Base-by-base conservation (phyloP, 1,140 invertebrate genomes). In the Drosophila santomea region DNA sequence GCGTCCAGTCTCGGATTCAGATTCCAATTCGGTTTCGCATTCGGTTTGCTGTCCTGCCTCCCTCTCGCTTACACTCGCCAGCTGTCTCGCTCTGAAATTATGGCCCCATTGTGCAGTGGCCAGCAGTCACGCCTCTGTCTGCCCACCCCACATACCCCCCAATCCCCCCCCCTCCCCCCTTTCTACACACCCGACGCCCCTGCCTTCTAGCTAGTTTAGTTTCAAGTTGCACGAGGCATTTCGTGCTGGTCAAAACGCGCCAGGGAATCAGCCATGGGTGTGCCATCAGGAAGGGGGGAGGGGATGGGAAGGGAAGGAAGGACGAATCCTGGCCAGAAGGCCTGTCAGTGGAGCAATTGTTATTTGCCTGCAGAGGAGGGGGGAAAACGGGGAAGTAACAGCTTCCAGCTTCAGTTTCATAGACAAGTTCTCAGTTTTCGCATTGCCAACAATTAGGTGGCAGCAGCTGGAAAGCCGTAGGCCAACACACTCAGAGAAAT, bases 301-400 rank as follows among this genome's bases (percentile, higher is more conserved):
- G 39, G 39, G 32, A 10, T 3, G 32, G 8, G 32, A 8, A 1
- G 14, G 12, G 14, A 38, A 14, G 12, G 38, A 51, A 35, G 23
- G 35, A 32, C 38, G 61, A 68, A 39, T 72, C 67, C 64, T 71
- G 66, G 41, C 68, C 68, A 72, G 74, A 51, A 77, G 74, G 64
- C 56, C 84, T 83, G 84, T 62, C 86, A 89, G 84, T 84, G 80
- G 78, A 88, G 80, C 84, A 88, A 88, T 88, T 88, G 84, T 89
- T 88, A 88, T 84, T 84, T 89, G 84, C 80, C 72, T 78, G 66
- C 48, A 55, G 54, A 63, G 52, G 32, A 15, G 44, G 20, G 17
- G 2, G 5, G 7, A 6, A 25, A 4, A 4, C n/a, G 11, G 23
- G 47, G 32, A 28, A 38, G 66, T 56, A 71, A 47, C 51, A 69